Base-by-base conservation (phyloP, 2,797 vertebrate species). In the Streptopelia turtur region DNA sequence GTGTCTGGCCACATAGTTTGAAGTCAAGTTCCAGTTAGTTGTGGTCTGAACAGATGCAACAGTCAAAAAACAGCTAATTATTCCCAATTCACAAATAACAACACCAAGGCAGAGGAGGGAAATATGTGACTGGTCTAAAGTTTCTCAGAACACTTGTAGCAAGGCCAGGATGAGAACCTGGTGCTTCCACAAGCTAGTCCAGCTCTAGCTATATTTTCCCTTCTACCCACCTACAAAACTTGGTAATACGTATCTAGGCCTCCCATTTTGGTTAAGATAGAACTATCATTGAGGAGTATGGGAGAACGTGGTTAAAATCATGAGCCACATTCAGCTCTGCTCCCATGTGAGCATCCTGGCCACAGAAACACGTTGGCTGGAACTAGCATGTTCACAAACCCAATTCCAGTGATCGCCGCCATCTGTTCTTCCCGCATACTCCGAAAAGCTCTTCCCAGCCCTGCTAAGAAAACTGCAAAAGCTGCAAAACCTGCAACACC, bases 11-110 rank as follows among this genome's bases (percentile, higher is more conserved):
- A 41, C 93, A 41, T 24, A 57, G 53, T 57, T 92, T 84, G 28
- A 90, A 90, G 91, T 71, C 81, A 77, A 87, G 83, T 90, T 89
- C 91, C 95, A 90, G 90, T 71, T 80, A 68, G 53, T 2, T 93
- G 78, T 77, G 89, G 81, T 93, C 81, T 80, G 82, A 96, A 85
- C 87, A 95, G 94, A 95, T 85, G 64, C 45, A 80, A 87, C 50
- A 63, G 72, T 80, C 86, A 94, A 66, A 93, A 90, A 4, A 2
- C 70, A 92, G 87, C 87, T 94, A 86, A 95, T 95, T 89, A 93
- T 85, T 94, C 85, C 83, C 61, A 80, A 87, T 35, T 89, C 66
- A n/a, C 61, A 71, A 93, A 78, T 28, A 93, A 70, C 52, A 66
- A 55, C 61, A 85, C 30, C 65, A n/a, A 55, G 78, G 83, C 83